These are phyloP conservation scores for Ormyrus pomaceus DNA, from an alignment of 2,888 invertebrate genomes.

Conservation along the genomic window DNA sequence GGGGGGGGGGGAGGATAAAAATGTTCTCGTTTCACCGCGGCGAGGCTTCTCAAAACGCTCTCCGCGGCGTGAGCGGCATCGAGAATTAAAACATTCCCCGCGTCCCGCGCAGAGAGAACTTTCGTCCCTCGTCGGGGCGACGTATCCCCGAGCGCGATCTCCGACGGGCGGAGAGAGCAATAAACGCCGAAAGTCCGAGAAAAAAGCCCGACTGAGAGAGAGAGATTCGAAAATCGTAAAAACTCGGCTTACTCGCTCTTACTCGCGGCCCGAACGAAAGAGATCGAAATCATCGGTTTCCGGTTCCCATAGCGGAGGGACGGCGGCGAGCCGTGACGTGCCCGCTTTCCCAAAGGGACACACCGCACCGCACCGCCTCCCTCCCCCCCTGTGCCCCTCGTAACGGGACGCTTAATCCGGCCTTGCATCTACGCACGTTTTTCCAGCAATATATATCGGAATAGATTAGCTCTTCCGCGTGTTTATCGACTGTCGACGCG, in stretches of 20 bases:
- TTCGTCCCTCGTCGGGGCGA: not conserved
- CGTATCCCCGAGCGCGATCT: no score
- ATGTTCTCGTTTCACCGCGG: no score
- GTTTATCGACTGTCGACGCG: not conserved
- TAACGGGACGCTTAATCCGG: constrained; percentile 34
- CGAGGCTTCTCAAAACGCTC: no score
- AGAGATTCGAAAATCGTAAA: constrained; percentile 30
- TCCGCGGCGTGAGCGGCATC: no score
- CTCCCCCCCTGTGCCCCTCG: not conserved
- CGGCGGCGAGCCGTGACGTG: constrained; percentile 46
- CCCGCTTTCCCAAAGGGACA: constrained; percentile 42
- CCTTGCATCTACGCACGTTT: not conserved
- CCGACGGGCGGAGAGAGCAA: no score
- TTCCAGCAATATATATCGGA: not conserved
- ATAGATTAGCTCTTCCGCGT: not conserved
- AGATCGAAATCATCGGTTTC: constrained; percentile 54
- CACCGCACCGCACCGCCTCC: no score
- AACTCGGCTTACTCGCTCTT: not conserved
- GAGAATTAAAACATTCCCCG: no score
- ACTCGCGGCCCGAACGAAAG: not conserved
- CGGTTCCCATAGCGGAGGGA: constrained; percentile 50
- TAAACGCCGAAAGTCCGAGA: no score
- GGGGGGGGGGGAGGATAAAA: no score
- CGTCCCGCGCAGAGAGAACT: no score
- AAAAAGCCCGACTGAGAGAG: not conserved